Evolutionary conservation across 1,140 invertebrate genomes (phyloP).

Genomic region (Meteorus sp.): DNA sequence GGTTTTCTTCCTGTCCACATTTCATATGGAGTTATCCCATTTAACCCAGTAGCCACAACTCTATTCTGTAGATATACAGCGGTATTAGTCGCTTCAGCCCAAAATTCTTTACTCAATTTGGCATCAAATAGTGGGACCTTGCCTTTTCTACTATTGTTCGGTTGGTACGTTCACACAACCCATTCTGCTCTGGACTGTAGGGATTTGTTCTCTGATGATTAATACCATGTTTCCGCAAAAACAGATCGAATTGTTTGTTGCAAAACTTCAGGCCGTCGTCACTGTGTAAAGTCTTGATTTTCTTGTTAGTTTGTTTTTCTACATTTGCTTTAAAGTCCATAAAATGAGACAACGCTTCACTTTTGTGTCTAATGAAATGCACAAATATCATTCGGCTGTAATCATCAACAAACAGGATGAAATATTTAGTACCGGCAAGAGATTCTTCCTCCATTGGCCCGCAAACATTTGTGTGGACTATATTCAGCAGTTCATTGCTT

Average conservation of each 20-base stretch:
- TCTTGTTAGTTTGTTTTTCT: conserved; percentile 39
- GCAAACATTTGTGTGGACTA: conserved; percentile 49
- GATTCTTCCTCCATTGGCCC: conserved; percentile 39
- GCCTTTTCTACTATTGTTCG: conserved; percentile 27
- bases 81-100: background rate
- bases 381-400: conserved; percentile 9
- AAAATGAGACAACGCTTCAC: conserved; percentile 43
- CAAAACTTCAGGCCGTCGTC: conserved; percentile 55
- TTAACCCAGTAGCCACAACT: background rate
- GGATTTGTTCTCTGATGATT: conserved; percentile 34
- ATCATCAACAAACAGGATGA: conserved; percentile 25
- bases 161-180: conserved; percentile 38
- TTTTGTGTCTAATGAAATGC: conserved; percentile 21
- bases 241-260: conserved; percentile 36
- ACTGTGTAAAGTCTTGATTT: conserved; percentile 41
- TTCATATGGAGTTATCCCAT: conserved; percentile 3
- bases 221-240: conserved; percentile 23
- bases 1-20: too few species aligned
- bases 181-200: conserved; percentile 44
- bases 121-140: conserved; percentile 16
- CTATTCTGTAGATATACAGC: background rate
- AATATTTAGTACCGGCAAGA: conserved; percentile 27
- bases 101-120: background rate
- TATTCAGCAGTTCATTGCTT: conserved; percentile 33
- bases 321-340: conserved; percentile 41